Percentiles rank a stretch among this genome's conserved stretches.
Conservation (phyloP, 2,113 vertebrate species). For the Cyanoderma ruficeps region DNA sequence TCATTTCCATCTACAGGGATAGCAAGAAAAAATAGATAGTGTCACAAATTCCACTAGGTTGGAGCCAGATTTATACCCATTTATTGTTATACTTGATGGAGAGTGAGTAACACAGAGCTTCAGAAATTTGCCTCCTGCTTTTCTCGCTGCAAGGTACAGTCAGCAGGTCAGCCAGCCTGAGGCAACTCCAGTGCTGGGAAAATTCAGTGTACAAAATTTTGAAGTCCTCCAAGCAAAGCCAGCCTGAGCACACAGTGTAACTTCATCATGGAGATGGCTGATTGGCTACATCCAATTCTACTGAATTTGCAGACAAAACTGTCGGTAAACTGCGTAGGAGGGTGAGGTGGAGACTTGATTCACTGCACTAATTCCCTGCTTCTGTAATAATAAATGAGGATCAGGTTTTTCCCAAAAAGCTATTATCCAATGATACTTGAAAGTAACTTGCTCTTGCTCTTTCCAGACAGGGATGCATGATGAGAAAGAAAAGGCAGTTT, state of each 20-base stretch:
- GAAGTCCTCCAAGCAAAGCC: neutral
- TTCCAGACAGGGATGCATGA: neutral
- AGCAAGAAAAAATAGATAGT: neutral
- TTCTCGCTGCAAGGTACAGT: rapidly evolving
- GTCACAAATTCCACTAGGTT: neutral
- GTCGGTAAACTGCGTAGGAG: neutral
- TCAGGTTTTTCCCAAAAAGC: neutral
- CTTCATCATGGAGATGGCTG: neutral
- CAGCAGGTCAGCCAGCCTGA: neutral
- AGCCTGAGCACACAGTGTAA: neutral
- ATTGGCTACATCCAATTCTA: neutral
- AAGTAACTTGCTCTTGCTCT: neutral
- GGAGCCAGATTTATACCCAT: neutral
- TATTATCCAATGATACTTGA: neutral
- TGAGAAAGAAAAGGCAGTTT: neutral
- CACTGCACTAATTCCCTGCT: neutral
- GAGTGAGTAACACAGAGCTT: neutral
- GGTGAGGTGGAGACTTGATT: neutral
- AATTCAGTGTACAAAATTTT: neutral
- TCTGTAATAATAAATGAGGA: neutral
- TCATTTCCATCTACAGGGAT: neutral
- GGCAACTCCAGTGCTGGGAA: neutral
- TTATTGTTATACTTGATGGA: neutral
- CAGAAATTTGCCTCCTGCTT: neutral
- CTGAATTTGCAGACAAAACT: neutral